phyloP scores from a whole-genome alignment of 1,140 invertebrate genomes.

The Coptotermes formosanus region DNA sequence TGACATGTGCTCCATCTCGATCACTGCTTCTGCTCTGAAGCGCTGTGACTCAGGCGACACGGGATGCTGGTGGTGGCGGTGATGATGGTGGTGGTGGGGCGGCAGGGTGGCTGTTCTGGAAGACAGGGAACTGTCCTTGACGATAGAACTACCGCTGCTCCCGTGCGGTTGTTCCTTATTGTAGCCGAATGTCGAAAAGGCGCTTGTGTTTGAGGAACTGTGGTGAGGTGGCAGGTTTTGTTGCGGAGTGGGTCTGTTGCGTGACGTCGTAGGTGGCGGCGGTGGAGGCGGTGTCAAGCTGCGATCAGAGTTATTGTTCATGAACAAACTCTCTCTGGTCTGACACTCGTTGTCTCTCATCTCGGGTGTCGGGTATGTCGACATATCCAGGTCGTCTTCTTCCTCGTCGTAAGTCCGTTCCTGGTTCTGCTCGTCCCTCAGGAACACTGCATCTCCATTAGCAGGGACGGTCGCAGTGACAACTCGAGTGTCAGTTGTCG shows the following conservation, averaged over 20 bases:
- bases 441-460: constrained; percentile 36
- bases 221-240: neutral
- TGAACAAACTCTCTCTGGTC: constrained; percentile 73
- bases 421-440: constrained; percentile 23
- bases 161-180: constrained; percentile 48
- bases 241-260: constrained; percentile 27
- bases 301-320: constrained; percentile 42
- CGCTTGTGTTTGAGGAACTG: constrained; percentile 19
- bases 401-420: constrained; percentile 34
- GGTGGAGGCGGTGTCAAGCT: constrained; percentile 38
- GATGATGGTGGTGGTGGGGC: constrained; percentile 33
- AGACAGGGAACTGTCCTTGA: constrained; percentile 35
- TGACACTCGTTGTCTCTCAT: constrained; percentile 78
- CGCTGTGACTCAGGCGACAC: constrained; percentile 40
- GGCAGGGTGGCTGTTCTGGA: constrained; percentile 43
- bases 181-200: constrained; percentile 58
- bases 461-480: constrained; percentile 24
- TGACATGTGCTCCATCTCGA: constrained; percentile 56
- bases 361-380: constrained; percentile 50
- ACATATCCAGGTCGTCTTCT: constrained; percentile 35
- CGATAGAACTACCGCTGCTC: constrained; percentile 41
- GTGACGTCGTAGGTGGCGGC: constrained; percentile 41
- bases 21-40: constrained; percentile 63
- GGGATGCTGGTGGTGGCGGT: constrained; percentile 41
- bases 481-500: constrained; percentile 14